Conservation (phyloP, 2,797 vertebrate species). For the Sebastes kiyomatsui region DNA sequence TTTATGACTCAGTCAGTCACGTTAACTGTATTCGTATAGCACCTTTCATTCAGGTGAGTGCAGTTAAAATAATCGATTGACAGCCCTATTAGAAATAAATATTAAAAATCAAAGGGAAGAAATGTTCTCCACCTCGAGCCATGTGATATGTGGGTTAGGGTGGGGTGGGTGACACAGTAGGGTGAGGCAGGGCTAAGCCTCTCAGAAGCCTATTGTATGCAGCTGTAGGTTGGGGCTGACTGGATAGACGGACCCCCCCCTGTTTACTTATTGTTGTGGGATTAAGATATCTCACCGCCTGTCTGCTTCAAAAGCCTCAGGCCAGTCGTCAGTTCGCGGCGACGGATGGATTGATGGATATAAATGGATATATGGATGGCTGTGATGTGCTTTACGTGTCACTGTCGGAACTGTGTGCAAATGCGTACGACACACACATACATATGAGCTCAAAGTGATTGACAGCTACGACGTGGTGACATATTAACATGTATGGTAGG, state of each 20-base stretch:
- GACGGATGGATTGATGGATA: background rate
- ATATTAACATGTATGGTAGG: constrained; percentile 50
- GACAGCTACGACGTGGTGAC: constrained; percentile 52
- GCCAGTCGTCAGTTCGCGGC: constrained; percentile 23
- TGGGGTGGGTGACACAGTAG: constrained; percentile 27
- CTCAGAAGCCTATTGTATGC: constrained; percentile 49
- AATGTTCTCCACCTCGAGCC: background rate
- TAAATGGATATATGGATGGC: background rate
- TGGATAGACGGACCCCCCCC: constrained; percentile 34
- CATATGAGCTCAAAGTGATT: constrained; percentile 42
- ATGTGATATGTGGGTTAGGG: background rate
- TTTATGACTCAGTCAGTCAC: too few relatives aligned
- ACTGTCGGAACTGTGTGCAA: constrained; percentile 40
- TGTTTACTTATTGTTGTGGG: constrained; percentile 70
- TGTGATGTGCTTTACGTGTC: constrained; percentile 37
- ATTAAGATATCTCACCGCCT: constrained; percentile 74
- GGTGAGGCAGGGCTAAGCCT: constrained; percentile 40
- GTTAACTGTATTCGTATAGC: background rate
- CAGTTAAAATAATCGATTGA: background rate
- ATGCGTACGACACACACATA: background rate
- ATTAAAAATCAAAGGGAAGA: background rate
- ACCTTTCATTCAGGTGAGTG: background rate
- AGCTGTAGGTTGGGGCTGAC: constrained; percentile 44
- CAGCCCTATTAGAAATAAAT: background rate
- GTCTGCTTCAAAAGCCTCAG: constrained; percentile 62